Base-by-base conservation (phyloP, 1,140 invertebrate genomes). In the Zaprionus gabonicus region DNA sequence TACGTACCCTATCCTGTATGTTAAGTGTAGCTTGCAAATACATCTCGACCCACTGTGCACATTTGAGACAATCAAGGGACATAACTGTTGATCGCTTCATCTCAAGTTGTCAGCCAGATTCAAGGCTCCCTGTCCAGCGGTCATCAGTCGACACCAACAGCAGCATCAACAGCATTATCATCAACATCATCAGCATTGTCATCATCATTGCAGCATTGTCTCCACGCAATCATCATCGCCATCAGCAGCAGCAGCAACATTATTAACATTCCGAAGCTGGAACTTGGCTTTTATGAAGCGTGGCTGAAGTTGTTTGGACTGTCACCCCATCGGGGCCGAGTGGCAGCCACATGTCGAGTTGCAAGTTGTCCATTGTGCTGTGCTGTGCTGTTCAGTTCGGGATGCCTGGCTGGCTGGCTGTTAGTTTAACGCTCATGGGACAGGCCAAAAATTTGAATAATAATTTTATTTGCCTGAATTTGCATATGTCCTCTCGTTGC, bases 391-490 rank as follows among this genome's bases (percentile, higher is more conserved):
- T 46, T 6, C 38, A 17, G 44, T 46, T n/a, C 46, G 17, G 44
- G 5, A 3, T 34, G 31, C 9, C 46, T 25, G 31, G 31, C 46
- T 25, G 46, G 46, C 62, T 68, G 66, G 81, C 84, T 88, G 84
- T 90, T 88, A 84, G 85, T 88, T 88, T 88, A 90, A 87, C 87
- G 84, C 84, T 88, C 84, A 81, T 88, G 85, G 84, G 85, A 82
- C 85, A 84, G 84, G 74, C 78, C 78, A 87, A 88, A 87, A 90
- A 90, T 90, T 80, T 88, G 84, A 88, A 90, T 88, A 88, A 88
- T 88, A 88, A 88, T 88, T 88, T 88, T 88, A 90, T 88, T 88
- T 88, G 81, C 85, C 75, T 79, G 74, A 78, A 88, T 88, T 88
- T 88, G 84, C 84, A 87, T 88, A 90, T 74, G 27, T n/a, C 53